Conservation (phyloP, 2,888 invertebrate genomes). For the Petrolisthes manimaculis region DNA sequence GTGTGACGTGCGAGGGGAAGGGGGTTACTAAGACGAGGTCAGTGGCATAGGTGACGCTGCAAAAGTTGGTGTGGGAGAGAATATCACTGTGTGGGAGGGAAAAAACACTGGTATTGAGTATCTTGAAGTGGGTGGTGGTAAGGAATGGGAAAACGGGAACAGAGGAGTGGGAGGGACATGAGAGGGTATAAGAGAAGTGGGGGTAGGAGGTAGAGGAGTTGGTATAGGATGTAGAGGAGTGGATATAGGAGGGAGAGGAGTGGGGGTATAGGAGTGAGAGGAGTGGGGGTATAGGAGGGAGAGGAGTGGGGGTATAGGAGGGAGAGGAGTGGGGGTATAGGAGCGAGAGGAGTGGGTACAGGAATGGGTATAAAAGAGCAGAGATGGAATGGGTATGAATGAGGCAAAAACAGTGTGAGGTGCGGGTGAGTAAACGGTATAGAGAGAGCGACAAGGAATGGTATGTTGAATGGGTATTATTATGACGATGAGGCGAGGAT, state of each 20-base stretch:
- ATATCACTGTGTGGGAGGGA: too few relatives aligned
- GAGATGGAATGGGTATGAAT: background rate
- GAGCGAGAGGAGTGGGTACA: background rate
- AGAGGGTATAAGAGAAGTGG: too few relatives aligned
- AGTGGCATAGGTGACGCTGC: too few relatives aligned
- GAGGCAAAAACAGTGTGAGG: background rate
- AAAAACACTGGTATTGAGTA: too few relatives aligned
- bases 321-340: background rate
- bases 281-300: background rate
- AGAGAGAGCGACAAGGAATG: background rate
- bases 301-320: background rate
- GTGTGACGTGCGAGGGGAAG: too few relatives aligned
- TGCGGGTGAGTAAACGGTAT: background rate
- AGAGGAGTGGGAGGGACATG: too few relatives aligned
- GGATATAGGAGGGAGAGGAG: background rate
- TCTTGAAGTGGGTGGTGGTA: too few relatives aligned
- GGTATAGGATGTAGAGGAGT: background rate
- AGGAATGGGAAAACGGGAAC: too few relatives aligned
- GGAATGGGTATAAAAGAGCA: background rate
- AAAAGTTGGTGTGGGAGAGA: too few relatives aligned
- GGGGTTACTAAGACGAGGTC: too few relatives aligned
- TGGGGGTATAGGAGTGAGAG: background rate
- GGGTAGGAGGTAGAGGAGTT: too few relatives aligned
- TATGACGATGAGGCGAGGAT: background rate
- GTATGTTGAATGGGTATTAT: background rate